Conservation (phyloP, 2,888 invertebrate species). For the Synergus umbraculus region DNA sequence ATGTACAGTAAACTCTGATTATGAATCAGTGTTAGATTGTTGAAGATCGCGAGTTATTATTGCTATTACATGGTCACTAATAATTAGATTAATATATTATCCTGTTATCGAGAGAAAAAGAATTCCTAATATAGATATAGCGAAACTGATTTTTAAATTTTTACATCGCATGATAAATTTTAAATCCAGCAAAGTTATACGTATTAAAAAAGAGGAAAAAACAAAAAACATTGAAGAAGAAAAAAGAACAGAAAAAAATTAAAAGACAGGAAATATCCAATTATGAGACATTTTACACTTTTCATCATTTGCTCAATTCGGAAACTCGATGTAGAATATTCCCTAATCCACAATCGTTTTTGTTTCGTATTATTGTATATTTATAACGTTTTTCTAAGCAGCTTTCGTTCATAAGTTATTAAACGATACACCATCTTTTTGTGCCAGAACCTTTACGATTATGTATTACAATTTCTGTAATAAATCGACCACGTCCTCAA, state of each 20-base stretch:
- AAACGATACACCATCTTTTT: constrained; percentile 35
- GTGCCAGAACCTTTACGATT: constrained; percentile 65
- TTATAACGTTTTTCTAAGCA: constrained; percentile 48
- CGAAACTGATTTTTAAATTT: constrained; percentile 21
- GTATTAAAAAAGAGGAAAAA: neutral
- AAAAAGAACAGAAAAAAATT: neutral
- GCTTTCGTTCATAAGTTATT: constrained; percentile 47
- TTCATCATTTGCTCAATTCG: constrained; percentile 30
- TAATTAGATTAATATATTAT: constrained; percentile 55
- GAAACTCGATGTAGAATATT: constrained; percentile 13
- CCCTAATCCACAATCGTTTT: constrained; percentile 9
- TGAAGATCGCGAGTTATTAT: constrained; percentile 63
- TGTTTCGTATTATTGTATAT: constrained; percentile 42
- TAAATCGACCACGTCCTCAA: constrained; percentile 21
- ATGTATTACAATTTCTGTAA: constrained; percentile 36
- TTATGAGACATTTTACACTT: neutral
- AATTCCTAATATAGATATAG: constrained; percentile 14
- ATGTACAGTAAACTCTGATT: constrained; percentile 74
- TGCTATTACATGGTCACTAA: constrained; percentile 65
- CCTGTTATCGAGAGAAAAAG: constrained; percentile 61
- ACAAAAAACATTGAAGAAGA: neutral
- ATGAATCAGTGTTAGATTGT: constrained; percentile 72
- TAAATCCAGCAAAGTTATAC: constrained; percentile 21
- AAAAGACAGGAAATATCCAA: neutral
- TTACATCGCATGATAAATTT: constrained; percentile 21